Evolutionary conservation across 2,888 invertebrate species (phyloP).

Genomic region (Drosophila imparisetae): DNA sequence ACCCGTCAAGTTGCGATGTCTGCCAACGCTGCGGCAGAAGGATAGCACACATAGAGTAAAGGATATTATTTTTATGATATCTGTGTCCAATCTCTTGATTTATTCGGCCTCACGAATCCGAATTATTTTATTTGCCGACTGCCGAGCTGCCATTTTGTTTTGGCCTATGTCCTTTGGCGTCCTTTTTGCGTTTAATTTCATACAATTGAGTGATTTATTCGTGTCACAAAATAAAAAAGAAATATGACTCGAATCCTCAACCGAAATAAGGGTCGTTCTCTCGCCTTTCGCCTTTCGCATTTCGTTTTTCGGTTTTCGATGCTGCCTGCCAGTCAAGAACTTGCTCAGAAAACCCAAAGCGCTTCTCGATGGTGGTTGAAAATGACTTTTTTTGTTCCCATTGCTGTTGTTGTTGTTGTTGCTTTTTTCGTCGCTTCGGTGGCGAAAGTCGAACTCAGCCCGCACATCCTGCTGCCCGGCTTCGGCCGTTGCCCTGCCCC

Average conservation of each 20-base stretch:
- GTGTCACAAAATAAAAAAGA: slow-evolving; percentile 83
- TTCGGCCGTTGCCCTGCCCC: slow-evolving; percentile 51
- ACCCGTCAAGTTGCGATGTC: slow-evolving; percentile 55
- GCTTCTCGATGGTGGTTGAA: slow-evolving; percentile 53
- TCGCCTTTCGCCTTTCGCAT: slow-evolving; percentile 13
- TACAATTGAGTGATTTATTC: slow-evolving; percentile 84
- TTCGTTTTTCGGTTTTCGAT: slow-evolving; percentile 19
- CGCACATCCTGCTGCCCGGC: slow-evolving; percentile 32
- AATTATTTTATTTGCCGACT: slow-evolving; percentile 76
- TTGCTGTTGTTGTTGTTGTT: slow-evolving; percentile 16
- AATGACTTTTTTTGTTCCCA: slow-evolving; percentile 32
- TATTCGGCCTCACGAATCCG: slow-evolving; percentile 83
- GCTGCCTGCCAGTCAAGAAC: slow-evolving; percentile 43
- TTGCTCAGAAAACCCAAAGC: slow-evolving; percentile 22
- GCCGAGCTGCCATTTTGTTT: slow-evolving; percentile 72
- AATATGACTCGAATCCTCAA: slow-evolving; percentile 75
- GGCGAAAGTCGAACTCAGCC: slow-evolving; percentile 36
- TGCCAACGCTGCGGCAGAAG: slow-evolving; percentile 44
- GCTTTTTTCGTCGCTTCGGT: slow-evolving; percentile 21
- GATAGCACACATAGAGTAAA: slow-evolving; percentile 41
- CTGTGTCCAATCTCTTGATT: slow-evolving; percentile 85
- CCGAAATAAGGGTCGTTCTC: slow-evolving; percentile 76
- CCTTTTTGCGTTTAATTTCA: slow-evolving; percentile 79
- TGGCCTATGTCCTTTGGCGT: slow-evolving; percentile 56
- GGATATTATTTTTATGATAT: slow-evolving; percentile 85